These are phyloP conservation scores for Hermaeophaga mercurialis DNA, from an alignment of 2,888 invertebrate species.

Conservation along the genomic window DNA sequence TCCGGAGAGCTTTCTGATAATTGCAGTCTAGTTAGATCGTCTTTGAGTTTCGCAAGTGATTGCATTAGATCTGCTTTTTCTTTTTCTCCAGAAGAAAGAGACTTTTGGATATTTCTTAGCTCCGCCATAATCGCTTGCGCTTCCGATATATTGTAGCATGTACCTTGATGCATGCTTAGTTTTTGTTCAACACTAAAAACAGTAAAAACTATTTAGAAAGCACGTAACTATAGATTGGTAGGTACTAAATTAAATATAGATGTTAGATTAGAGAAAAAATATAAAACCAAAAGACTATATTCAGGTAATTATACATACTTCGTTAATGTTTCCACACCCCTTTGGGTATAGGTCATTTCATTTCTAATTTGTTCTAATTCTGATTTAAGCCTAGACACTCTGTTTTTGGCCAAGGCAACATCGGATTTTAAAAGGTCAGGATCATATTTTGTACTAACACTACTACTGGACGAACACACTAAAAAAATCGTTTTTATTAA, in stretches of 20 bases:
- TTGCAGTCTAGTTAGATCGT: constrained; percentile 87
- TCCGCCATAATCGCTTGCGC: constrained; percentile 96
- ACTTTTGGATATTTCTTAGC: constrained; percentile 90
- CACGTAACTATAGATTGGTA: no score
- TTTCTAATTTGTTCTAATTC: constrained; percentile 90
- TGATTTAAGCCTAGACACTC: constrained; percentile 86
- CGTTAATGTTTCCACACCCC: constrained; percentile 89
- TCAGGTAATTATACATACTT: constrained; percentile 68
- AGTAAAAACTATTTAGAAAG: neutral
- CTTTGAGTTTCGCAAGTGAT: constrained; percentile 89
- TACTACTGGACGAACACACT: constrained; percentile 89
- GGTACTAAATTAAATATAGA: no score
- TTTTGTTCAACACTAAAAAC: constrained; percentile 85
- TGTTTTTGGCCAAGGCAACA: constrained; percentile 84
- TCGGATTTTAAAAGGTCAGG: constrained; percentile 92
- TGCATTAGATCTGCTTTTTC: constrained; percentile 94
- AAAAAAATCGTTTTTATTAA: constrained; percentile 41
- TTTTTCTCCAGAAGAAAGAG: constrained; percentile 87
- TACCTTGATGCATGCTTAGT: constrained; percentile 79
- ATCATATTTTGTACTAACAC: constrained; percentile 90
- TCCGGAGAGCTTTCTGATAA: constrained; percentile 83
- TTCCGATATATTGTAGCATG: constrained; percentile 90
- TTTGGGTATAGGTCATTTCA: constrained; percentile 89
- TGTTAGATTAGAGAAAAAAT: no score
- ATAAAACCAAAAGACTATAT: no score